Base-by-base conservation (phyloP, 2,888 invertebrate genomes). In the Drosophila kanekoi region DNA sequence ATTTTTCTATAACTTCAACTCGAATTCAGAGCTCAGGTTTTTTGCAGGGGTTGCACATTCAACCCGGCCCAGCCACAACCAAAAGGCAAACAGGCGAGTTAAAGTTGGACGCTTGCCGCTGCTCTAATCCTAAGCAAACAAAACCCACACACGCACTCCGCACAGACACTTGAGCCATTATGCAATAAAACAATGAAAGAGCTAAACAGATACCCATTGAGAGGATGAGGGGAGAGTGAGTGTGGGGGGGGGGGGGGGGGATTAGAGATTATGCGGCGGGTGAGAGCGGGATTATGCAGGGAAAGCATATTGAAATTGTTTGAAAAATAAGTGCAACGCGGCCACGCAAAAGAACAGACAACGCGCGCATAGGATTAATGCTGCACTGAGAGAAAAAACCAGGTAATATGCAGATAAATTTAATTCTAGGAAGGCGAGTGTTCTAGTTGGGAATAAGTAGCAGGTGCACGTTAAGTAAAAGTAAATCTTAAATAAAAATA, bases 251-350 rank as follows among this genome's bases (percentile, higher is more conserved):
- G 45, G 18, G 13, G 9, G 4, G 9, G 18, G 9, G 9, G 38
- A 13, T n/a, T 23, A 52, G 64, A 69, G 79, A 83, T 79, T 78
- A 85, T 66, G 71, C 54, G 16, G 48, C 40, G 40, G 52, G 48
- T 43, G 47, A 28, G 23, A 28, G 23, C 52, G 64, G 68, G 79
- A 84, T 79, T 78, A 85, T 66, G 70, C 56, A 68, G 63, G 70
- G 66, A 71, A 75, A 81, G 83, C 85, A 87, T 87, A 88, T 87
- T 87, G 87, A 83, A 85, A 81, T 85, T 83, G 83, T 83, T 87
- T 87, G 87, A 85, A 81, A 83, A 81, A 85, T 87, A 87, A 86
- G 85, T 87, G 87, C 76, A 77, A 61, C 64, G 69, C 75, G 57
- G 63, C 49, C 47, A 58, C 51, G 56, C 52, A 56, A 51, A 66